phyloP scores from a whole-genome alignment of 37 sponge, comb jelly and placozoan genomes.

The Aplysina aerophoba region DNA sequence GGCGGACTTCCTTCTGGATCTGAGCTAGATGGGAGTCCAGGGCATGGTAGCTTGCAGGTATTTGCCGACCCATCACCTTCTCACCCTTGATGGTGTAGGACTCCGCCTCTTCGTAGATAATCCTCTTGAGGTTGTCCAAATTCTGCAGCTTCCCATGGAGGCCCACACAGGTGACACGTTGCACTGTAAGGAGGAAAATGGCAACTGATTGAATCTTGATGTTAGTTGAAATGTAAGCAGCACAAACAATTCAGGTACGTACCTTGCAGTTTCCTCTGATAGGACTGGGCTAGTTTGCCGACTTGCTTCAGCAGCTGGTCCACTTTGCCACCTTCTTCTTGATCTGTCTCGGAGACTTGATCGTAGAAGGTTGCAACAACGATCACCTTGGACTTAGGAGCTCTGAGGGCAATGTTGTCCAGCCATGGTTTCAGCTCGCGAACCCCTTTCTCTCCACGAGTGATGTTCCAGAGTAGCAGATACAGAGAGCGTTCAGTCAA shows the following conservation, averaged over 20 bases:
- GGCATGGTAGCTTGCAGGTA: slow-evolving; percentile 88
- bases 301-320: slow-evolving; percentile 55
- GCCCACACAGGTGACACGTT: slow-evolving; percentile 58
- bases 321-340: slow-evolving; percentile 28
- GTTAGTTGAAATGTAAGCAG: background rate
- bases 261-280: slow-evolving; percentile 60
- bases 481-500: slow-evolving; percentile 90
- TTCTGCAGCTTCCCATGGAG: slow-evolving; percentile 59
- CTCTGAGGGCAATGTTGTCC: slow-evolving; percentile 87
- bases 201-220: background rate
- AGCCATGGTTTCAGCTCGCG: slow-evolving; percentile 91
- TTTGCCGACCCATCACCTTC: slow-evolving; percentile 82
- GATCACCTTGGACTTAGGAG: slow-evolving; percentile 78
- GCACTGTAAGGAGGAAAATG: background rate
- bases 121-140: slow-evolving; percentile 72
- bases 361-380: slow-evolving; percentile 90
- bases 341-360: slow-evolving; percentile 64
- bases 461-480: slow-evolving; percentile 83
- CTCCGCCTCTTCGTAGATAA: slow-evolving; percentile 85
- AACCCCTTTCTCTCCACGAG: slow-evolving; percentile 71
- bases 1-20: slow-evolving; percentile 65
- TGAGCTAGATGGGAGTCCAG: slow-evolving; percentile 72
- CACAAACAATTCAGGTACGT: slow-evolving; percentile 4
- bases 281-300: slow-evolving; percentile 37
- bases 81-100: slow-evolving; percentile 45